Base-by-base conservation (phyloP, 2,888 invertebrate genomes). In the Eupithecia tripunctaria region DNA sequence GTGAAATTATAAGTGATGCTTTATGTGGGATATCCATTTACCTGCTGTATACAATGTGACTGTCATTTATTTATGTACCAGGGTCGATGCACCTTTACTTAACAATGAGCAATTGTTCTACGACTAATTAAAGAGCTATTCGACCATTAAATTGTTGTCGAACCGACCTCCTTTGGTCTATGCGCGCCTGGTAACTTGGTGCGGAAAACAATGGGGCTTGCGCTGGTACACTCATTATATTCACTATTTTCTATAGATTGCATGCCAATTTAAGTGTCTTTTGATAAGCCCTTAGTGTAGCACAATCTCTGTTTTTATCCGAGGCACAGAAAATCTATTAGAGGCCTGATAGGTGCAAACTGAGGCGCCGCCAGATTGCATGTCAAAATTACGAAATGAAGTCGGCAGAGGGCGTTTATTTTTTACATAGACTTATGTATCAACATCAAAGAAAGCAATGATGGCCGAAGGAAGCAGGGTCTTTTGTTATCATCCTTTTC, bases 121-220 rank as follows among this genome's bases (percentile, higher is more conserved):
- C 43, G 66, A 43, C 72, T 75, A 75, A 75, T 75, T 73, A 74
- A 74, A 75, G 75, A 72, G 64, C 67, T 72, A 72, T 75, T 75
- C 62, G 65, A 67, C 70, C 67, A 72, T 71, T 75, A 73, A 70
- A 72, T 75, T 75, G 74, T 70, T 72, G 71, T 74, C 68, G 74
- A 66, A 63, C 67, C 67, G 72, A 70, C 67, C 72, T 68, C 66
- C 41, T 70, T 71, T 51, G 67, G 59, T 70, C 38, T 75, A 70
- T 78, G 74, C 67, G 64, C 70, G 73, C 77, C 77, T 78, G 73
- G 75, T 78, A 72, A 36, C 73, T 68, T 68, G 65, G 70, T 67
- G 38, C 59, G 12, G n/a, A 38, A 65, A 64, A 70, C 69, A 69
- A 69, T 69, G 43, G 68, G 10, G 38, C 25, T 14, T 64, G 38